phyloP scores from a whole-genome alignment of 2,888 invertebrate species.

The Tridacna crocea region DNA sequence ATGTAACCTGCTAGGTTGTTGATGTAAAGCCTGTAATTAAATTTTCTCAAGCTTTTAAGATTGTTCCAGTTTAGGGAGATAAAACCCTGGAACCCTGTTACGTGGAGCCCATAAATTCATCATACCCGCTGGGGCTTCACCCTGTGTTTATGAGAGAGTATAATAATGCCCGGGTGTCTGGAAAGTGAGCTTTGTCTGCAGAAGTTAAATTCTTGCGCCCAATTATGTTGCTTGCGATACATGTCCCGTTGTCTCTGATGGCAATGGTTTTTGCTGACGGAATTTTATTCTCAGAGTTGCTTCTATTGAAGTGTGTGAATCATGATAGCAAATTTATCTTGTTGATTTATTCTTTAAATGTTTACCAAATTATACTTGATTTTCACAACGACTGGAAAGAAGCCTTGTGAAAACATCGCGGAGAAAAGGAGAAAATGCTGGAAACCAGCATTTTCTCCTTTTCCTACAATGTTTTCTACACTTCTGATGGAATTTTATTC shows the following conservation, averaged over 20 bases:
- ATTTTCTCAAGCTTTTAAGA: slow-evolving; percentile 11
- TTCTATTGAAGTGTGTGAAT: too few species aligned
- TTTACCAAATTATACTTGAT: not conserved
- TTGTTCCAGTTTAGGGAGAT: not conserved
- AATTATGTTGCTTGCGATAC: too few species aligned
- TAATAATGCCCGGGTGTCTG: not conserved
- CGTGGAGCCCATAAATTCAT: not conserved
- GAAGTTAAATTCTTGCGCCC: too few species aligned
- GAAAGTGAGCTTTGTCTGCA: too few species aligned
- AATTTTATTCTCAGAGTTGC: too few species aligned
- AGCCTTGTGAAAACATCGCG: not conserved
- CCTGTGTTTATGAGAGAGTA: not conserved
- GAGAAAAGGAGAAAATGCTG: slow-evolving; percentile 6
- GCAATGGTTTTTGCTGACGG: too few species aligned
- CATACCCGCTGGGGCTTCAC: not conserved
- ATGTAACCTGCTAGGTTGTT: not conserved
- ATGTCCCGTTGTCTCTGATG: too few species aligned
- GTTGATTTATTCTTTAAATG: too few species aligned
- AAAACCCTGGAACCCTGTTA: not conserved
- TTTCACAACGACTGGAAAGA: not conserved
- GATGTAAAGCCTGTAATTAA: not conserved
- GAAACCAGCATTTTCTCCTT: too few species aligned
- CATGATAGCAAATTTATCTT: too few species aligned
- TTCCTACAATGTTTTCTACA: not conserved
- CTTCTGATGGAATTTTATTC: too few species aligned